Evolutionary conservation across 2,797 vertebrate genomes (phyloP).

Genomic region (Huso huso): DNA sequence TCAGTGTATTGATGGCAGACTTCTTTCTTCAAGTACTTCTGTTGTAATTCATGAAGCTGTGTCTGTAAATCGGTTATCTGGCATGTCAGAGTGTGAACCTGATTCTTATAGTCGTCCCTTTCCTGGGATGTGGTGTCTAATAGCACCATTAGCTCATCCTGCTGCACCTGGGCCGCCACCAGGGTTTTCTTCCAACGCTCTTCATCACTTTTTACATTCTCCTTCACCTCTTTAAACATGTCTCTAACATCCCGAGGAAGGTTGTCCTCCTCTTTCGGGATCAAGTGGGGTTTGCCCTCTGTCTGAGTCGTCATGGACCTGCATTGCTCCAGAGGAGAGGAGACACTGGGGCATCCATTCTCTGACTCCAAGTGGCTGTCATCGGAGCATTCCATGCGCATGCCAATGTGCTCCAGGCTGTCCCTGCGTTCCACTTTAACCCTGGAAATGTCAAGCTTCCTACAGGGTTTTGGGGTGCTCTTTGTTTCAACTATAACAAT

Average conservation of each 20-base stretch:
- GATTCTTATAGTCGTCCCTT: slow-evolving; percentile 59
- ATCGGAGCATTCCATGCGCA: slow-evolving; percentile 29
- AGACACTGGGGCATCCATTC: neutral
- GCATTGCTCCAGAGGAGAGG: neutral
- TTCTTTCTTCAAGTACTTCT: slow-evolving; percentile 59
- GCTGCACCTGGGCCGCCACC: slow-evolving; percentile 39
- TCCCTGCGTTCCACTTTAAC: slow-evolving; percentile 49
- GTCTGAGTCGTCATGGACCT: slow-evolving; percentile 46
- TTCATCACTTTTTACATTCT: slow-evolving; percentile 23
- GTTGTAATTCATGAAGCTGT: slow-evolving; percentile 47
- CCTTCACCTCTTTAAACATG: slow-evolving; percentile 4
- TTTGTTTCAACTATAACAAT: slow-evolving; percentile 69
- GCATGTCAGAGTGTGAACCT: slow-evolving; percentile 48
- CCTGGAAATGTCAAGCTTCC: slow-evolving; percentile 36
- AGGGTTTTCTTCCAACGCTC: slow-evolving; percentile 8
- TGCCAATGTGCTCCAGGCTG: slow-evolving; percentile 24
- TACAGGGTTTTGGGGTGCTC: slow-evolving; percentile 67
- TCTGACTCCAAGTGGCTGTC: slow-evolving; percentile 10
- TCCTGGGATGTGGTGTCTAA: slow-evolving; percentile 50
- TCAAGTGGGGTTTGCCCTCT: slow-evolving; percentile 18
- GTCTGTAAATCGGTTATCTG: slow-evolving; percentile 45
- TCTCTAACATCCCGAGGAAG: neutral
- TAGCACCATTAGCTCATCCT: slow-evolving; percentile 45
- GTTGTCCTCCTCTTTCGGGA: slow-evolving; percentile 31
- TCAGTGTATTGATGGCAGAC: slow-evolving; percentile 59